Percentiles rank a stretch among this genome's conserved stretches.
Conservation (phyloP, 2,797 vertebrate genomes). For the Rhynchonycteris naso region DNA sequence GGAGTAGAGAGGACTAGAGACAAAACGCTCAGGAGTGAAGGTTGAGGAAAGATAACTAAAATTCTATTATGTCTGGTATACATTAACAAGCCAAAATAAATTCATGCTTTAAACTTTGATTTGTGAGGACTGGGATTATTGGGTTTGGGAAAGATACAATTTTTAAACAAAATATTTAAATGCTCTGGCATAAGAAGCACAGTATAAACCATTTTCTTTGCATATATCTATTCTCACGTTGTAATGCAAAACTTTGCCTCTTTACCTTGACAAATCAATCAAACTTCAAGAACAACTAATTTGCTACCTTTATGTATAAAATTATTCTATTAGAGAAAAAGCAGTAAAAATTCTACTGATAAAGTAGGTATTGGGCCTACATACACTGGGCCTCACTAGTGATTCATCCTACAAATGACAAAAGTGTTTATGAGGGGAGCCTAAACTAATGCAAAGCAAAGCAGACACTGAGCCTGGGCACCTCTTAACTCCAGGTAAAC, state of each 20-base stretch:
- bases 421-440: neutral
- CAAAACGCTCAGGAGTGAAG: constrained; percentile 13
- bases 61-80: neutral
- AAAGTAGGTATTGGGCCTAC: neutral
- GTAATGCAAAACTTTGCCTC: neutral
- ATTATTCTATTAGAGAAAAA: neutral
- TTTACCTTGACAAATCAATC: constrained; percentile 17
- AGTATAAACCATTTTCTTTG: neutral
- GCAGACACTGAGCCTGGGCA: neutral
- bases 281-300: neutral
- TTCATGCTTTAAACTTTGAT: constrained; percentile 21
- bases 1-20: neutral
- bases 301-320: neutral
- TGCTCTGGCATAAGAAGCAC: neutral
- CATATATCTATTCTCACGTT: neutral
- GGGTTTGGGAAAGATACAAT: neutral
- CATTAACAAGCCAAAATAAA: constrained; percentile 31
- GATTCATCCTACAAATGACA: neutral
- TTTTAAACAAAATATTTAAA: constrained; percentile 29
- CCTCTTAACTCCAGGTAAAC: neutral
- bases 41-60: neutral
- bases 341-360: neutral
- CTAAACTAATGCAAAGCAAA: neutral
- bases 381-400: neutral
- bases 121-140: constrained; percentile 22